phyloP scores from a whole-genome alignment of 2,888 invertebrate genomes.

The Trichopoda pennipes region DNA sequence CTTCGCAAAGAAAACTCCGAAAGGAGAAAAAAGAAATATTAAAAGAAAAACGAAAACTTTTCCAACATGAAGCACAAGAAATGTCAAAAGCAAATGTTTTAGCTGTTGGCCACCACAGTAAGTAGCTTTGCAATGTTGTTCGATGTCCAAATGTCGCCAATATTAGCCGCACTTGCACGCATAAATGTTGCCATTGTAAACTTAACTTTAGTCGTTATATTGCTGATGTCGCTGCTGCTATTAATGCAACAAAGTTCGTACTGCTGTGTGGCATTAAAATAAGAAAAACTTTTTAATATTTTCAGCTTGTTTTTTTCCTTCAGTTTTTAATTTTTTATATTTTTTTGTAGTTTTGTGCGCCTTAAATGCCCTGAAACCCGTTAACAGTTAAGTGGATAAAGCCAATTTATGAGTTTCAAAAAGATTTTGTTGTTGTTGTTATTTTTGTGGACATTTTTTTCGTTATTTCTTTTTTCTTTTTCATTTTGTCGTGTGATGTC shows the following conservation, averaged over 20 bases:
- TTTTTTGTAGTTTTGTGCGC: conserved; percentile 7
- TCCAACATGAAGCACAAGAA: conserved; percentile 24
- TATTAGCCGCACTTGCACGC: conserved; percentile 60
- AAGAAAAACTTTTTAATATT: conserved; percentile 55
- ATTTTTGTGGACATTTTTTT: neutral
- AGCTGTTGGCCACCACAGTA: conserved; percentile 45
- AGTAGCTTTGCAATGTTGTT: conserved; percentile 44
- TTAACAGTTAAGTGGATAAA: conserved; percentile 81
- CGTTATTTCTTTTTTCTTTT: conserved; percentile 1
- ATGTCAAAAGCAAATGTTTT: conserved; percentile 63
- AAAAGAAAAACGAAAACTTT: conserved; percentile 28
- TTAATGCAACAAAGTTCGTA: conserved; percentile 31
- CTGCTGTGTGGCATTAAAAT: conserved; percentile 59
- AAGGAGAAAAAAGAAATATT: neutral
- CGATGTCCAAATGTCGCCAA: conserved; percentile 64
- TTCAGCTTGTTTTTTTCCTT: conserved; percentile 27
- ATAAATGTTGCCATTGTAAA: conserved; percentile 62
- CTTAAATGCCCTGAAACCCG: conserved; percentile 73
- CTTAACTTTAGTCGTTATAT: conserved; percentile 51
- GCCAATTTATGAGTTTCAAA: conserved; percentile 80
- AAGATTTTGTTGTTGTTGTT: conserved; percentile 55
- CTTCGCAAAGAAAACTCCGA: neutral
- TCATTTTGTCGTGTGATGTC: conserved; percentile 30
- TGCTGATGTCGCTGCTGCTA: conserved; percentile 69
- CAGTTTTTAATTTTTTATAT: neutral